phyloP scores from a whole-genome alignment of 2,888 invertebrate species.

The Hybos culiciformis region DNA sequence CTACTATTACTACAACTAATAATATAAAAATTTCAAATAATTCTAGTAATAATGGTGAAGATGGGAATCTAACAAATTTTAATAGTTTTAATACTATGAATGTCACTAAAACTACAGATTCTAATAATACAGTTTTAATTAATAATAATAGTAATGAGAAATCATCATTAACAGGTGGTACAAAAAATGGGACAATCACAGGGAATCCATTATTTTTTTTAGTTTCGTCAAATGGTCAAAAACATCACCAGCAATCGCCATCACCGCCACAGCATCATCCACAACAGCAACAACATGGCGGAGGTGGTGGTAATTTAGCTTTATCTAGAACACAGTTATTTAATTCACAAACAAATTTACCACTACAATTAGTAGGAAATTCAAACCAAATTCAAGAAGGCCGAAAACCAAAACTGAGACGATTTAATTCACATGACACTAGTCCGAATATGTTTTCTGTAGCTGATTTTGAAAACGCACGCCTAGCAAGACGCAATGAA shows the following conservation, averaged over 20 bases:
- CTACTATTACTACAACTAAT: no score
- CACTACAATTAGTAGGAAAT: constrained; percentile 21
- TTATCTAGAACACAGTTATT: constrained; percentile 20
- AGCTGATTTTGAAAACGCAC: constrained; percentile 35
- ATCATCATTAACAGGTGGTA: no score
- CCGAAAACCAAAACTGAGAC: constrained; percentile 32
- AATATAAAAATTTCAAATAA: no score
- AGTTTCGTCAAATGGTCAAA: constrained; percentile 22
- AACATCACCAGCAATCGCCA: constrained; percentile 13
- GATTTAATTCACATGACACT: constrained; percentile 35
- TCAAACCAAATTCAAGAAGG: constrained; percentile 23
- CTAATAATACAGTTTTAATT: no score
- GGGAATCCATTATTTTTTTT: constrained; percentile 24
- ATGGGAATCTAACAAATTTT: no score
- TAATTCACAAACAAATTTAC: constrained; percentile 23
- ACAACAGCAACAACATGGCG: constrained; percentile 1
- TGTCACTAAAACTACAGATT: no score
- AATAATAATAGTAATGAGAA: no score
- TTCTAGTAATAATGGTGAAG: no score
- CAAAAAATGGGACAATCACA: constrained; percentile 21
- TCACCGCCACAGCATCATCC: constrained; percentile 3
- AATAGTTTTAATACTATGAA: no score
- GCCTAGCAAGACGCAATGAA: constrained; percentile 34
- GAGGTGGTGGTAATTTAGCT: constrained; percentile 17
- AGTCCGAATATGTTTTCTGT: constrained; percentile 37